Conservation (phyloP, 2,797 vertebrate genomes). For the Pelodytes ibericus region DNA sequence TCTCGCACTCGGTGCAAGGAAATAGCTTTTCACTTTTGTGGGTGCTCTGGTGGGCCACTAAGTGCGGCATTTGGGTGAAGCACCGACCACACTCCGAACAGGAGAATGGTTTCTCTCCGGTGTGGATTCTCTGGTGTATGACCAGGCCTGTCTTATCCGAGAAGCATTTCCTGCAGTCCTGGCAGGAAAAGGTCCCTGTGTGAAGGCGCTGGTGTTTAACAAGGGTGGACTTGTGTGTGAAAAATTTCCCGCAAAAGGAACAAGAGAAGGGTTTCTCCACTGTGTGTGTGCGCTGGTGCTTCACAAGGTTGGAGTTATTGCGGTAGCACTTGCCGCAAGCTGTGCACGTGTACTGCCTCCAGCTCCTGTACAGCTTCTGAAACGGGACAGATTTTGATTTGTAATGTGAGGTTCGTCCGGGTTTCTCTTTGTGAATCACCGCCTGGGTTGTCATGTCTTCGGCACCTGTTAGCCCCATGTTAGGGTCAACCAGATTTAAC, state of each 20-base stretch:
- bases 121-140: conserved; percentile 47
- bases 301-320: conserved; percentile 16
- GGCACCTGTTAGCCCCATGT: not conserved
- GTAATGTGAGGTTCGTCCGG: not conserved
- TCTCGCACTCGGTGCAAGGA: conserved; percentile 34
- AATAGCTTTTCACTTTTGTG: conserved; percentile 41
- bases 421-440: not conserved
- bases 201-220: conserved; percentile 45
- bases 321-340: conserved; percentile 51
- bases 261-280: conserved; percentile 44
- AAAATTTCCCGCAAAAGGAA: conserved; percentile 40
- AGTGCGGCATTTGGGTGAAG: conserved; percentile 36
- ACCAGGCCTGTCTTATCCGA: conserved; percentile 14
- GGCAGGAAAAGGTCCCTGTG: conserved; percentile 24
- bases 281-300: conserved; percentile 31
- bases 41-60: conserved; percentile 43
- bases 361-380: conserved; percentile 41
- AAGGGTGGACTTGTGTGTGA: conserved; percentile 32
- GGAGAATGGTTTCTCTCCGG: conserved; percentile 46
- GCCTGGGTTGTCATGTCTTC: not conserved
- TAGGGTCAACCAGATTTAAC: too few relatives aligned
- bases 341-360: conserved; percentile 38
- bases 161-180: conserved; percentile 33
- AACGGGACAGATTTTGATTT: not conserved
- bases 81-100: conserved; percentile 51